Conservation (phyloP, 1,140 invertebrate species). For the Ruditapes philippinarum region DNA sequence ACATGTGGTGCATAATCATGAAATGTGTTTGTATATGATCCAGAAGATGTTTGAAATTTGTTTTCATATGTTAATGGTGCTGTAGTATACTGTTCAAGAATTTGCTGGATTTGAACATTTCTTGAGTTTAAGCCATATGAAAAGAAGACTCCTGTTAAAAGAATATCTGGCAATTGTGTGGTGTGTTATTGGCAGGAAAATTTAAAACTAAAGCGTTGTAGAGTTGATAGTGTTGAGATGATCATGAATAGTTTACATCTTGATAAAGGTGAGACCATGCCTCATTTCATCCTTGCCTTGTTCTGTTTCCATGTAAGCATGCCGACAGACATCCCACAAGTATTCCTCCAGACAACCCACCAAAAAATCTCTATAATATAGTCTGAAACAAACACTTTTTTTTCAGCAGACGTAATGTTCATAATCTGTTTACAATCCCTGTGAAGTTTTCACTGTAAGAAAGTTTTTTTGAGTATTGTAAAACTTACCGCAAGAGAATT, state of each 20-base stretch:
- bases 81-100: too few species aligned
- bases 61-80: too few species aligned
- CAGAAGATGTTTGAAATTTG: too few species aligned
- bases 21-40: too few species aligned
- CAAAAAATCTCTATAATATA: neutral
- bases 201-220: neutral
- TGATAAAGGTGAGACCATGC: neutral
- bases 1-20: too few species aligned
- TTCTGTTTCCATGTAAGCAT: neutral
- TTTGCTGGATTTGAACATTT: too few species aligned
- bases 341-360: neutral
- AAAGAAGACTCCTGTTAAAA: neutral
- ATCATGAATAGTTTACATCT: slow-evolving; percentile 13
- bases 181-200: neutral
- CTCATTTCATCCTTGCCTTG: neutral
- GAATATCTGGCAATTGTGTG: neutral
- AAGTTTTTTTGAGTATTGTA: neutral
- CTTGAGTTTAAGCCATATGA: too few species aligned
- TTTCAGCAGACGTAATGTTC: neutral
- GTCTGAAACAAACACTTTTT: neutral
- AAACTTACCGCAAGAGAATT: neutral
- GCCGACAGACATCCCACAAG: slow-evolving; percentile 5
- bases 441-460: neutral
- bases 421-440: neutral
- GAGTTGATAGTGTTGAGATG: neutral